Evolutionary conservation across 2,888 invertebrate genomes (phyloP), one percentile per base, ranked within the genome.

Genomic region (Rhagonycha lutea): DNA sequence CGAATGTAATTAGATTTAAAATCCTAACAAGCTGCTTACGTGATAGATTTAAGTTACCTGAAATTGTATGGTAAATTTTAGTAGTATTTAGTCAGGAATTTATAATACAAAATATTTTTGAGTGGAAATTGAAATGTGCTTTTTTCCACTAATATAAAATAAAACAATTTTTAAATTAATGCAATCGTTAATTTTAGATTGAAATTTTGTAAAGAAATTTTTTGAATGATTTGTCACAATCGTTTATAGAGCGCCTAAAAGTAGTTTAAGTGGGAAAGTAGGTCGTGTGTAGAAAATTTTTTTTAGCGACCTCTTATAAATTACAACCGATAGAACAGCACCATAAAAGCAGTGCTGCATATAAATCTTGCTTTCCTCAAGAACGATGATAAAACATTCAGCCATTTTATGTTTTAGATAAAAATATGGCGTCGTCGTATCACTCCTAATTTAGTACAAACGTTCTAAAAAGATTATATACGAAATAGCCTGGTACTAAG

Each of bases 371-470:
- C 73, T 73, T 73, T 73, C 68, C 62, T 75, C 69, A 72, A 72
- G 75, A 69, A 75, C 68, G 69, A 72, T 72, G 75, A 75, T 75
- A 75, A 75, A 72, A 75, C 72, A 75, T 75, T 75, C 75, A 72
- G 63, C 72, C 63, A 72, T 69, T 70, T 68, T 72, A 61, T 67
- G 71, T 71, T 72, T 61, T 65, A 47, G 75, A 75, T 75, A 75
- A 75, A 75, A 75, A 75, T 75, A 75, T 72, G 72, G 69, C 75
- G 75, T 72, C 69, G 60, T 29, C 69, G 63, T 72, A 65, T 72
- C 72, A 72, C 67, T 75, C 69, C 75, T 72, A 75, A 75, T 75
- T 75, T 72, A 69, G 65, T 72, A 75, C 62, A 69, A 69, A 75
- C 63, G 65, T 71, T 70, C 72, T 69, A 69, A 75, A 75, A 75